Percentiles rank a stretch among this genome's conserved stretches.
phyloP scores from a whole-genome alignment of 1,140 invertebrate genomes.

The Orchestia grillus region DNA sequence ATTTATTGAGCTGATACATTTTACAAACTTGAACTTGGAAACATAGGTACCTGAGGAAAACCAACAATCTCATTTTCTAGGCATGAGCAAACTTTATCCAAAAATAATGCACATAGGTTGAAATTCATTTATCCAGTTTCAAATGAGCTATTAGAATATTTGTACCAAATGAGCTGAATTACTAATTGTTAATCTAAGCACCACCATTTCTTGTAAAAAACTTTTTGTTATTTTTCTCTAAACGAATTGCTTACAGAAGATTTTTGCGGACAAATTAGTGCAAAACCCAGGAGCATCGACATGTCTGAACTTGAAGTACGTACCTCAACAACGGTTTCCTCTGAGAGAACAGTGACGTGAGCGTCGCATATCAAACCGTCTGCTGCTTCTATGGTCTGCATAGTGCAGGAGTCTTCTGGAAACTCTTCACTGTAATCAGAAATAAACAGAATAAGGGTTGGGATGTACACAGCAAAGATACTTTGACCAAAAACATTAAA shows the following conservation, averaged over 20 bases:
- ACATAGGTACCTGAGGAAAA: not conserved
- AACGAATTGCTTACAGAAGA: no score
- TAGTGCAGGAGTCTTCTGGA: not conserved
- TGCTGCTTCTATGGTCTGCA: slow-evolving; percentile 38
- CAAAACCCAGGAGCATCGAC: no score
- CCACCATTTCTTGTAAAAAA: no score
- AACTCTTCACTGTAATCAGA: slow-evolving; percentile 37
- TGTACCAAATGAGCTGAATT: no score
- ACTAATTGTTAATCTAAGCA: no score
- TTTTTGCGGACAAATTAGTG: no score
- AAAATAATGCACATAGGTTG: not conserved
- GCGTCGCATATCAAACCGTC: slow-evolving; percentile 6
- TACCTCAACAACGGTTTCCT: slow-evolving; percentile 48
- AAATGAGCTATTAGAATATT: no score
- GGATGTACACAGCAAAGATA: not conserved
- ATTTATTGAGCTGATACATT: not conserved
- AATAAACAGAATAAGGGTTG: not conserved
- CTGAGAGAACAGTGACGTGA: slow-evolving; percentile 40
- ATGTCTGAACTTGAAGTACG: not conserved
- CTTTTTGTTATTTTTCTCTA: no score
- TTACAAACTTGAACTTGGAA: not conserved
- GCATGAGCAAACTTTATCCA: no score
- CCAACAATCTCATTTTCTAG: not conserved
- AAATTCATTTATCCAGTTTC: no score
- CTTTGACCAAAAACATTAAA: not conserved